Percentiles rank a stretch among this genome's conserved stretches.
phyloP scores from a whole-genome alignment of 2,113 vertebrate species.

The Strix uralensis region DNA sequence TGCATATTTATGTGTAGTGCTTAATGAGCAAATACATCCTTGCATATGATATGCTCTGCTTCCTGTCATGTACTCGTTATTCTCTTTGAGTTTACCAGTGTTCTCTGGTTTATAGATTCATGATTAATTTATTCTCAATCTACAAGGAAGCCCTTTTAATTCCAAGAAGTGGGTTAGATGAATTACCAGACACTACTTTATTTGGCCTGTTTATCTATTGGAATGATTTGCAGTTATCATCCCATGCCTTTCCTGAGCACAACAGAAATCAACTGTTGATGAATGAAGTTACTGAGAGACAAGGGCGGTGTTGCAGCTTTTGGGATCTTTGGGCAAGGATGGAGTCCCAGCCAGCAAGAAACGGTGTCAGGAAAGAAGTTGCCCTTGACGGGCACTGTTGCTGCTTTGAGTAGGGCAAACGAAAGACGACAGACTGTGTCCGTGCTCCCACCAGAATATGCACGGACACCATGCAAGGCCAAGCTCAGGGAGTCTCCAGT shows the following conservation, averaged over 20 bases:
- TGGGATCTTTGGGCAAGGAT: neutral
- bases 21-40: slow-evolving; percentile 65
- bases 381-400: neutral
- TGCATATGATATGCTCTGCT: slow-evolving; percentile 53
- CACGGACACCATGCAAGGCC: neutral
- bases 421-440: neutral
- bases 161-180: slow-evolving; percentile 53
- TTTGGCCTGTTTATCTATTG: slow-evolving; percentile 23
- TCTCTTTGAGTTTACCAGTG: slow-evolving; percentile 56
- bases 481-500: fast-evolving
- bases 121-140: slow-evolving; percentile 66
- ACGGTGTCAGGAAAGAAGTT: neutral
- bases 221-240: slow-evolving; percentile 31
- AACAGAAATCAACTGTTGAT: neutral
- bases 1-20: slow-evolving; percentile 50
- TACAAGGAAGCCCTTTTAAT: slow-evolving; percentile 58
- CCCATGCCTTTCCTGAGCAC: neutral
- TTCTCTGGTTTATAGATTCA: slow-evolving; percentile 58
- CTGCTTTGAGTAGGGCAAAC: neutral
- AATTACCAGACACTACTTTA: slow-evolving; percentile 35
- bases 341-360: neutral
- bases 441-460: neutral
- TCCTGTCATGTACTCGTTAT: slow-evolving; percentile 61
- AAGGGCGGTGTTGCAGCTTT: neutral
- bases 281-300: neutral